Conservation (phyloP, 2,888 invertebrate genomes). For the Pollenia angustigena region DNA sequence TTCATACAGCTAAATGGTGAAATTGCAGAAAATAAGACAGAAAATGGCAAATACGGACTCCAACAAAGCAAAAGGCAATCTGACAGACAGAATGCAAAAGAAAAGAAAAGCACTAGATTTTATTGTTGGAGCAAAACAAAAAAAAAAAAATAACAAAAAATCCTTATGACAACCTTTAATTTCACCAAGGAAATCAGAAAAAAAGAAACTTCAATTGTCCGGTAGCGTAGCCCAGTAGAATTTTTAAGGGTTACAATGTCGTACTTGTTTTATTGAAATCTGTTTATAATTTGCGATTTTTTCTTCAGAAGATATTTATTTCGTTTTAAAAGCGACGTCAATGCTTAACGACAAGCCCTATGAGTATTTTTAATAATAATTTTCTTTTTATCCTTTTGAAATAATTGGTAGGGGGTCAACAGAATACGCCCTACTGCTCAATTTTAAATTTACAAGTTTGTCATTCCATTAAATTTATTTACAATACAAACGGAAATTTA, state of each 20-base stretch:
- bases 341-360: background rate
- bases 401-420: background rate
- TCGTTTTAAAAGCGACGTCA: background rate
- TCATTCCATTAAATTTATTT: background rate
- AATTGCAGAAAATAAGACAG: conserved; percentile 27
- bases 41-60: conserved; percentile 3
- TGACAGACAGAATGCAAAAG: conserved; percentile 16
- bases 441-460: background rate
- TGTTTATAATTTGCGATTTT: conserved; percentile 2
- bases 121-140: conserved; percentile 41
- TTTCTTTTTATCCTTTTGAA: background rate
- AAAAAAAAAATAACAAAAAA: background rate
- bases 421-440: background rate
- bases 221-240: conserved; percentile 30
- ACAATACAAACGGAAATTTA: background rate
- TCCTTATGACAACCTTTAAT: conserved; percentile 65
- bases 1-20: conserved; percentile 49
- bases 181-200: conserved; percentile 60
- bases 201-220: conserved; percentile 9
- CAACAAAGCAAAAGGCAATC: conserved; percentile 33
- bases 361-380: background rate
- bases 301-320: background rate
- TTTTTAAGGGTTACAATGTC: conserved; percentile 40
- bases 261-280: conserved; percentile 24
- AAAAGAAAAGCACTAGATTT: conserved; percentile 18